These are phyloP conservation scores for Forbesichthys agassizii DNA, from an alignment of 2,113 vertebrate genomes.

Conservation along the genomic window DNA sequence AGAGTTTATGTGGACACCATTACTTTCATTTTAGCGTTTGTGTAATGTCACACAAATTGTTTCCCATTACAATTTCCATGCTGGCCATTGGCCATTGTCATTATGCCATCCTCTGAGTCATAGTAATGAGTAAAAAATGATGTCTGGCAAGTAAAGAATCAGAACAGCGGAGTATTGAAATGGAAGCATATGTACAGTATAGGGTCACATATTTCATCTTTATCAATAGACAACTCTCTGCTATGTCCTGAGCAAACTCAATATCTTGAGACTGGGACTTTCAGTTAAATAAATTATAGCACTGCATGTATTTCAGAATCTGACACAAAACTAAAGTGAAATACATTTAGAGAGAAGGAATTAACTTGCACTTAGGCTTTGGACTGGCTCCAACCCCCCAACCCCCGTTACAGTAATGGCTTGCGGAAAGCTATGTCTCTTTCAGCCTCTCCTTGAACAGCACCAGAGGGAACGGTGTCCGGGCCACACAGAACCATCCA, in stretches of 20 bases:
- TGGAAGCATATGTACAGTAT: constrained; percentile 16
- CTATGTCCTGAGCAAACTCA: constrained; percentile 64
- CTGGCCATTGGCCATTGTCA: constrained; percentile 49
- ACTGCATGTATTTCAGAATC: constrained; percentile 57
- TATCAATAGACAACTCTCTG: constrained; percentile 46
- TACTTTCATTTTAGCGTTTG: constrained; percentile 9
- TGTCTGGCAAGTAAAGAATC: constrained; percentile 32
- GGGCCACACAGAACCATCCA: constrained; percentile 62
- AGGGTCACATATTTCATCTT: constrained; percentile 53
- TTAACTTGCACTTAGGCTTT: constrained; percentile 28
- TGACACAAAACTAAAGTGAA: constrained; percentile 54
- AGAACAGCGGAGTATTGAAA: constrained; percentile 39
- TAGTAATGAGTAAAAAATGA: constrained; percentile 49
- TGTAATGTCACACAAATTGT: constrained; percentile 13
- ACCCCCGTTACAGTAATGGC: constrained; percentile 15
- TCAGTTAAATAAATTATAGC: constrained; percentile 61
- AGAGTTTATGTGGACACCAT: constrained; percentile 11
- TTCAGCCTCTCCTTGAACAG: constrained; percentile 64
- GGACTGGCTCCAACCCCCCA: constrained; percentile 25
- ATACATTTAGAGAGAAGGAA: constrained; percentile 64
- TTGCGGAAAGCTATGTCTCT: constrained; percentile 38
- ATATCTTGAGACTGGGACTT: constrained; percentile 51
- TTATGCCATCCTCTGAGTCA: constrained; percentile 33
- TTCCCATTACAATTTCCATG: constrained; percentile 22
- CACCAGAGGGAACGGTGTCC: constrained; percentile 61